Evolutionary conservation across 2,888 invertebrate species (phyloP).

Genomic region (Sinotaia quadrata): DNA sequence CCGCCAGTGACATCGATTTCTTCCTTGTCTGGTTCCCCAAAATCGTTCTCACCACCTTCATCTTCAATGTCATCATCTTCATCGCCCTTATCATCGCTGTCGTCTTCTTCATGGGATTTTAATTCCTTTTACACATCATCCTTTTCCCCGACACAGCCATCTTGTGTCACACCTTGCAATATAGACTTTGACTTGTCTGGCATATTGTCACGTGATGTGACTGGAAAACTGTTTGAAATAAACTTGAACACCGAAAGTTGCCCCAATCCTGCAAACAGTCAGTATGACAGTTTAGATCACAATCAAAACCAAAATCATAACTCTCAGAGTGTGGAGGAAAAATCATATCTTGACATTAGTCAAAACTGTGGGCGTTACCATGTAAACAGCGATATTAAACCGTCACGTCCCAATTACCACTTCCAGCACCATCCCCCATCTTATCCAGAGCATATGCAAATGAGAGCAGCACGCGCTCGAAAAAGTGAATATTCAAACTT

Average conservation of each 20-base stretch:
- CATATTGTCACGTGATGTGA: too few species aligned
- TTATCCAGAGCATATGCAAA: constrained; percentile 25
- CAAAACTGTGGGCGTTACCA: neutral
- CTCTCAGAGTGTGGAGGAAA: neutral
- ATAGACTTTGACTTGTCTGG: too few species aligned
- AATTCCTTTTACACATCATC: neutral
- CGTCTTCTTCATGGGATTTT: neutral
- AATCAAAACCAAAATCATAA: too few species aligned
- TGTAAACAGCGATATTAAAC: neutral
- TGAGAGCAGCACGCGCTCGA: constrained; percentile 8
- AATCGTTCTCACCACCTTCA: constrained; percentile 3
- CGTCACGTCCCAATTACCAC: neutral
- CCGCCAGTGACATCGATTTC: neutral
- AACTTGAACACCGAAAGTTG: too few species aligned
- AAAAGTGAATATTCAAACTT: too few species aligned
- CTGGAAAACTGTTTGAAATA: too few species aligned
- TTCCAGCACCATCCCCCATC: constrained; percentile 9
- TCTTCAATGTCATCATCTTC: constrained; percentile 12
- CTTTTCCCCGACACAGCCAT: neutral
- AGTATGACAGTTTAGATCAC: too few species aligned
- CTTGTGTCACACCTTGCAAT: too few species aligned
- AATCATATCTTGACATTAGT: constrained; percentile 25
- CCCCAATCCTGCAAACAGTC: too few species aligned
- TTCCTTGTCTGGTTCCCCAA: neutral
- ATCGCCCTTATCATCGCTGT: constrained; percentile 5